Evolutionary conservation across 2,888 invertebrate species (phyloP), one percentile per base, ranked within the genome.

Genomic region (Dioctria rufipes): DNA sequence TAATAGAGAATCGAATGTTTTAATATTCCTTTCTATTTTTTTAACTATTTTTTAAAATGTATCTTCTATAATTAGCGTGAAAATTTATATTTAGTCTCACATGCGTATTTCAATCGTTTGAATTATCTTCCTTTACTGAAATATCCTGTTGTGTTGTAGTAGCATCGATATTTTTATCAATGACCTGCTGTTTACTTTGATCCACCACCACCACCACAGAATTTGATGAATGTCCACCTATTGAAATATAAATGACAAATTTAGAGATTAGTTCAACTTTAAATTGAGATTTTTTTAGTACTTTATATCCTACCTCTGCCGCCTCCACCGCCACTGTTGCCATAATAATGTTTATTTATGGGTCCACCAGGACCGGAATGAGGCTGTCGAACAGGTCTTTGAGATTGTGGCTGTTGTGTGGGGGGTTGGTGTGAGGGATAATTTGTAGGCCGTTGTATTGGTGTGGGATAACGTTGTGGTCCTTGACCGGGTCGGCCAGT

Each of bases 381-480:
- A 60, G 69, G 80, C 49, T 80, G 80, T 69, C 80, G 43, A 25
- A 80, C 71, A 37, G 80, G 13, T 40, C 80, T 69, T 67, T 80
- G 80, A 43, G 84, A 84, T 84, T 85, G 85, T 66, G 84, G 84
- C 51, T 84, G 84, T 82, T 85, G 87, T 81, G 87, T 86, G 84
- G 88, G 87, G 80, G 87, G 88, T 25, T 80, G 82, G 54, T 82
- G 81, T 58, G 80, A 42, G 80, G 89, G 88, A 86, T 89, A 89
- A 79, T 89, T 89, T 80, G 88, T 89, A 60, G 89, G 89, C 49
- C 89, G 84, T 81, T 89, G 89, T 80, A 89, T 89, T 39, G 89
- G 89, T 67, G 89, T 86, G 25, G 88, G 88, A 85, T 89, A 89
- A 25, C 89, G 86, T 82, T 88, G 88, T 81, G 67, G 58, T 61